phyloP scores from a whole-genome alignment of 2,113 vertebrate genomes.

The mouse (Mus musculus) region DNA sequence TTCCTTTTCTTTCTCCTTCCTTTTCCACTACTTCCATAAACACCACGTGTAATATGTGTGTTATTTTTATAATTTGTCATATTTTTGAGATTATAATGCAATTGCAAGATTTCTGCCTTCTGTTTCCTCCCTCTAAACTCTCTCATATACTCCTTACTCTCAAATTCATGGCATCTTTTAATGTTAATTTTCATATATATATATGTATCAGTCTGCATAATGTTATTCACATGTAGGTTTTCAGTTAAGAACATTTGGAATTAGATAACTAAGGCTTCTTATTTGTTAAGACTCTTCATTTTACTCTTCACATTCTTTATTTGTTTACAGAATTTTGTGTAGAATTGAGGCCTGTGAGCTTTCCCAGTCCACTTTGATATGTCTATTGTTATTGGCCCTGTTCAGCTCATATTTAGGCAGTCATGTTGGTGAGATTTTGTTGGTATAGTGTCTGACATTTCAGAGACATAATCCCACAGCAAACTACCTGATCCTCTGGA shows the following conservation, averaged over 20 bases:
- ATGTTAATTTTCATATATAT: not conserved
- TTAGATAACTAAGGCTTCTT: not conserved
- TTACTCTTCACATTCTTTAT: not conserved
- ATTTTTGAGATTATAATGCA: not conserved
- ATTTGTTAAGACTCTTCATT: not conserved
- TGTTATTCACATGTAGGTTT: not conserved
- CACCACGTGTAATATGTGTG: not conserved
- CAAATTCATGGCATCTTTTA: not conserved
- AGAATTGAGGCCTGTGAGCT: not conserved
- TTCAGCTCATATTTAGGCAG: not conserved
- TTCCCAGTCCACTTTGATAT: not conserved
- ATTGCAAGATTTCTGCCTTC: not conserved
- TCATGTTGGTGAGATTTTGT: not conserved
- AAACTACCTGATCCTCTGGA: not conserved
- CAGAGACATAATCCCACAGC: not conserved
- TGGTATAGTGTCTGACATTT: not conserved
- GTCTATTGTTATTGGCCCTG: not conserved
- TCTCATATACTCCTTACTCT: not conserved
- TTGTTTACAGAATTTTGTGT: not conserved
- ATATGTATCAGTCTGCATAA: not conserved
- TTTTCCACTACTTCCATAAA: not conserved
- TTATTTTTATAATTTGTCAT: not conserved
- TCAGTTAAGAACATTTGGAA: not conserved
- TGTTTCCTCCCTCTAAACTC: not conserved
- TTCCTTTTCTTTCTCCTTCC: not conserved